Percentiles rank a stretch among this genome's conserved stretches.
Evolutionary conservation across 2,888 invertebrate species (phyloP).

Genomic region (Cenopis cana): DNA sequence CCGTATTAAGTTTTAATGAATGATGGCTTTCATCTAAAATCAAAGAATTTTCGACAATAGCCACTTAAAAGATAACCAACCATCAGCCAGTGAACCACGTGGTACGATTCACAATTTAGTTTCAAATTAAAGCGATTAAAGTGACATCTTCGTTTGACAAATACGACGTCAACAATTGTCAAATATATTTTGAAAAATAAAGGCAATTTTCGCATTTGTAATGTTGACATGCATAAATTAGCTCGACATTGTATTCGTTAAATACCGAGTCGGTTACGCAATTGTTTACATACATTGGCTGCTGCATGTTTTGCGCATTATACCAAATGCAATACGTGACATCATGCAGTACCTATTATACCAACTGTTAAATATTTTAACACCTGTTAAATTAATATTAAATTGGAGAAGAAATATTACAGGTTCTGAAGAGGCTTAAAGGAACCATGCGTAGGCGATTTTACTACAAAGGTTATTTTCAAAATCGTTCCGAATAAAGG

Average conservation of each 20-base stretch:
- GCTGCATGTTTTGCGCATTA: slow-evolving; percentile 12
- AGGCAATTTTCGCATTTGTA: neutral
- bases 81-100: too few relatives aligned
- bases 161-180: neutral
- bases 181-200: neutral
- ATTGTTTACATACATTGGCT: slow-evolving; percentile 17
- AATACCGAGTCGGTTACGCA: slow-evolving; percentile 7
- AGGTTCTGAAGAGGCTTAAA: neutral
- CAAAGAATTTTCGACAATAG: too few relatives aligned
- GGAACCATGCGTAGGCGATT: slow-evolving; percentile 2
- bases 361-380: slow-evolving; percentile 1
- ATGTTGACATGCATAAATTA: slow-evolving; percentile 1
- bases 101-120: neutral
- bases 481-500: slow-evolving; percentile 2
- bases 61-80: too few relatives aligned
- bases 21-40: neutral
- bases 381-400: slow-evolving; percentile 9
- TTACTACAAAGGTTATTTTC: slow-evolving; percentile 8
- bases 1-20: too few relatives aligned
- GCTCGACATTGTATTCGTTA: slow-evolving; percentile 1
- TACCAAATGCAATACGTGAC: slow-evolving; percentile 20
- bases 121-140: neutral
- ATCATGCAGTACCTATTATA: slow-evolving; percentile 22
- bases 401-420: neutral
- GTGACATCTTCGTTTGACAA: neutral